These are phyloP conservation scores for Loriculus beryllinus DNA, from an alignment of 2,797 vertebrate species.

Conservation along the genomic window DNA sequence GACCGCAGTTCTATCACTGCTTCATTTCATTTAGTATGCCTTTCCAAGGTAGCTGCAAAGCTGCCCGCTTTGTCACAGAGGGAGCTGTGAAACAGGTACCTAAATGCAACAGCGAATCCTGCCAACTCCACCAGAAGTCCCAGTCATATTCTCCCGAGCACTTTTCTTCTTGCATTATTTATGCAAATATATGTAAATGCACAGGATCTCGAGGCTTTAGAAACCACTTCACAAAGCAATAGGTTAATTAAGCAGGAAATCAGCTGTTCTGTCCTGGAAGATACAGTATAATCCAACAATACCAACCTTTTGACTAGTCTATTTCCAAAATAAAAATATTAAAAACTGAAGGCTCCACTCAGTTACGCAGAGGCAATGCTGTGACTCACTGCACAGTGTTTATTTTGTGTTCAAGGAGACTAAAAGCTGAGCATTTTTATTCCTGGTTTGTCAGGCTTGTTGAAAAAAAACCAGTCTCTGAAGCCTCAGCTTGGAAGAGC, in stretches of 20 bases:
- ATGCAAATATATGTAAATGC: background rate
- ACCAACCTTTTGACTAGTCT: background rate
- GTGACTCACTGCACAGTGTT: background rate
- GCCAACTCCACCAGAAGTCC: background rate
- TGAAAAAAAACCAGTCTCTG: background rate
- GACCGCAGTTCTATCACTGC: background rate
- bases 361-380: background rate
- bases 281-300: background rate
- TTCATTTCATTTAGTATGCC: background rate
- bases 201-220: background rate
- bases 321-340: background rate
- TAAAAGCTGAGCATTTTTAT: background rate
- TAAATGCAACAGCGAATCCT: background rate
- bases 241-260: background rate
- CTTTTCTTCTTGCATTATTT: background rate
- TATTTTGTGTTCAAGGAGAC: background rate
- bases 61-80: background rate
- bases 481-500: background rate
- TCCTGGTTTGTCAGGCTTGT: background rate
- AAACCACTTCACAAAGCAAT: background rate
- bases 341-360: background rate
- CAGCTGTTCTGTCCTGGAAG: background rate
- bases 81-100: background rate
- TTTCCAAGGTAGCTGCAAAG: background rate
- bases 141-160: background rate